phyloP scores from a whole-genome alignment of 2,888 invertebrate genomes.

The Rhagonycha lutea region DNA sequence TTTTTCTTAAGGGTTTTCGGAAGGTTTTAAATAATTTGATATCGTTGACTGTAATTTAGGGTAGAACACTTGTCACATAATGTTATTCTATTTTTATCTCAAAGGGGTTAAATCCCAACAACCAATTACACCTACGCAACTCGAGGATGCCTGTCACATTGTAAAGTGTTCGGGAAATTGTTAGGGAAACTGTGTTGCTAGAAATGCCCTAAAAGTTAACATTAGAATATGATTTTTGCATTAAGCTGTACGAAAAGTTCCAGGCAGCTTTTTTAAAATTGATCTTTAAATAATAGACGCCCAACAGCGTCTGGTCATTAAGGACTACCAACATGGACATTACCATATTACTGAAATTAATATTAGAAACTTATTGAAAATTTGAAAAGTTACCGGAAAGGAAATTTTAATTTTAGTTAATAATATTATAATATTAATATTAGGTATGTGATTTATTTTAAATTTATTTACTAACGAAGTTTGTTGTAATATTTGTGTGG shows the following conservation, averaged over 20 bases:
- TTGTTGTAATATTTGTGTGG: no score
- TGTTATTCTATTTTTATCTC: not conserved
- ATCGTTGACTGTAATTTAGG: not conserved
- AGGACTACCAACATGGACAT: not conserved
- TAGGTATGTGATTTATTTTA: no score
- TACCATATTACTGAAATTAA: not conserved
- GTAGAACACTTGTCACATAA: not conserved
- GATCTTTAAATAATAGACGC: conserved; percentile 1
- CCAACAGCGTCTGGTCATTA: not conserved
- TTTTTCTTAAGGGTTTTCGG: not conserved
- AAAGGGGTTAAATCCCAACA: not conserved
- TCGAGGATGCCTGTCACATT: not conserved
- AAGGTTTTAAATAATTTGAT: not conserved
- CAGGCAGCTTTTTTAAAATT: not conserved
- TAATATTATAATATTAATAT: no score
- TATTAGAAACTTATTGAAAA: not conserved
- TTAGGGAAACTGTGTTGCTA: not conserved
- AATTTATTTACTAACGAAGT: no score
- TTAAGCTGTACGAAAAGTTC: no score
- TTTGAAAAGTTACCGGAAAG: no score
- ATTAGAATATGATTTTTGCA: not conserved
- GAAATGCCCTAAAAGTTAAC: not conserved
- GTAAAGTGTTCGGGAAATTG: not conserved
- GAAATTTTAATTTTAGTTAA: no score
- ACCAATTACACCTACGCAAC: not conserved